Base-by-base conservation (phyloP, 2,888 invertebrate genomes). In the Heliconius ethilla region DNA sequence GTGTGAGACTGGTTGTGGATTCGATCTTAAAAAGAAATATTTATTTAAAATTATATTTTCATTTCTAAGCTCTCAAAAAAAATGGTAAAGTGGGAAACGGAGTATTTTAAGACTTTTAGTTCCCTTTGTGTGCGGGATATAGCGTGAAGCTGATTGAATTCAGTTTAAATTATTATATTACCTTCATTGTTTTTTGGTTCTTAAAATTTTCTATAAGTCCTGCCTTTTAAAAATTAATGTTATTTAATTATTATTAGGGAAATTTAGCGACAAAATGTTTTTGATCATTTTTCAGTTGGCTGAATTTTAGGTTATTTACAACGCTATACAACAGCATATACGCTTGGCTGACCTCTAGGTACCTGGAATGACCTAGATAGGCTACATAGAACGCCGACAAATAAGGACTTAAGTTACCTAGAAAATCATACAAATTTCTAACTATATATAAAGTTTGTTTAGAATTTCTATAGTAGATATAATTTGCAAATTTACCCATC, bases 331-430 rank as follows among this genome's bases (percentile, higher is more conserved):
- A 6, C 40, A 13, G 13, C 25, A 15, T 40, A 25, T 25, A 11
- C 37, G 40, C n/a, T 9, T 22, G 11, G 1, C 40, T 40, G 15
- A 69, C 6, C 25, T 69, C 69, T 25, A 45, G 13, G 15, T 69
- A 66, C 25, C 40, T 69, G 25, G 1, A 67, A 67, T 67, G 66
- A 67, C 67, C 67, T 67, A 40, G 15, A 37, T 40, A 67, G 37
- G 33, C 22, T 67, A 27, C 13, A n/a, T 29, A 22, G 33, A 37
- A 67, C 29, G 13, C 7, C 40, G 15, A 69, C 13, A 29, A 65
- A 62, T n/a, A 62, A n/a, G 5, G 25, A 10, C n/a, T n/a, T n/a
- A n/a, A 25, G 11, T n/a, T 11, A 5, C 25, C 13, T n/a, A 25
- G 5, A 25, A n/a, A n/a, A 65, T 33, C 9, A 29, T 29, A 65